phyloP scores from a whole-genome alignment of 2,113 vertebrate species.

The Caloenas nicobarica region DNA sequence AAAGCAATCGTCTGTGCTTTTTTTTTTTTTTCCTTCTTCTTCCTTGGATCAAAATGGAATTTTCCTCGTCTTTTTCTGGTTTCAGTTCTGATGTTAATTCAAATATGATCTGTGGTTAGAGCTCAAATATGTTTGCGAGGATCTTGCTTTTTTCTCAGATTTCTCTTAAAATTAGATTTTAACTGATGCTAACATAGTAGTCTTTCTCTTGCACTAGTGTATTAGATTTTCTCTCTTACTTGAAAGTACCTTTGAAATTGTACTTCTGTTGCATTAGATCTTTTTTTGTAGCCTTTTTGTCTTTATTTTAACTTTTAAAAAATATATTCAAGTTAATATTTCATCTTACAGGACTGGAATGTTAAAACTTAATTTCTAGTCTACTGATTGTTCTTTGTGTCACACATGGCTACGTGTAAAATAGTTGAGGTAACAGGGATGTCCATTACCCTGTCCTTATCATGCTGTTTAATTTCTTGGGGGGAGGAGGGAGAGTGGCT shows the following conservation, averaged over 20 bases:
- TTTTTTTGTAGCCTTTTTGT: not conserved
- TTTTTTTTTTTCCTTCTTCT: not conserved
- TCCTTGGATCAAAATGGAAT: not conserved
- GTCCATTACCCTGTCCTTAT: not conserved
- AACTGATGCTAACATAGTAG: not conserved
- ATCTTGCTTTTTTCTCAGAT: not conserved
- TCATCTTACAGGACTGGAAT: not conserved
- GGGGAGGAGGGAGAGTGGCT: not conserved
- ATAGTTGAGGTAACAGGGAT: not conserved
- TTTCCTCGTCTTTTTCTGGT: not conserved
- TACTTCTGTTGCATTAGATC: not conserved
- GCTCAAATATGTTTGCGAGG: not conserved
- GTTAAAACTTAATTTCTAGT: not conserved
- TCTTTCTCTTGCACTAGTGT: not conserved
- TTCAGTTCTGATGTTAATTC: not conserved
- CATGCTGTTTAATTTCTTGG: not conserved
- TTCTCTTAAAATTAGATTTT: not conserved
- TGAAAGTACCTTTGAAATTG: not conserved
- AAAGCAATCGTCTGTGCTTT: not conserved
- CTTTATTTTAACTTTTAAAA: not conserved
- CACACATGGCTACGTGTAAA: not conserved
- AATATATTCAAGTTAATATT: not conserved
- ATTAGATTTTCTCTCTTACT: not conserved
- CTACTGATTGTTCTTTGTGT: not conserved
- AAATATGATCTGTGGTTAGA: not conserved